A percentile compares a stretch with the other conserved stretches of the same genome.
These are phyloP conservation scores for Polypedilum vanderplanki DNA, from an alignment of 1,140 invertebrate genomes.

Conservation along the genomic window DNA sequence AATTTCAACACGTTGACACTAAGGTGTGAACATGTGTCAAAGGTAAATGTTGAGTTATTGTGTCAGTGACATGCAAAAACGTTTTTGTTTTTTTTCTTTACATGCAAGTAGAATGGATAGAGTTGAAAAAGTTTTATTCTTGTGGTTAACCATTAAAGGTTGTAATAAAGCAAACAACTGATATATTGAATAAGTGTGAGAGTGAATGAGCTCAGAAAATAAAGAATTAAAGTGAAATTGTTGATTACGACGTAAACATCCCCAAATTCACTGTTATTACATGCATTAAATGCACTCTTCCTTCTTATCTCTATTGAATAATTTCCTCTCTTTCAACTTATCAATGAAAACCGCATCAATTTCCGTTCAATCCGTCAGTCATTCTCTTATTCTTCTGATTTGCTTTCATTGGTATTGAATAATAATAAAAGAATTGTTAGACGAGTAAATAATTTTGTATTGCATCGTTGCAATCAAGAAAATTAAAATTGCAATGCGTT, in stretches of 20 bases:
- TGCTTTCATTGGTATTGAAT: background rate
- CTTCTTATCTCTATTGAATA: background rate
- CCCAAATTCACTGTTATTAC: background rate
- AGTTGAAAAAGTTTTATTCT: background rate
- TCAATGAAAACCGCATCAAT: constrained; percentile 17
- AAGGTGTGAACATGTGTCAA: constrained; percentile 6
- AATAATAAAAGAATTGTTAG: background rate
- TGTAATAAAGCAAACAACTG: background rate
- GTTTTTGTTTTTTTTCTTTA: background rate
- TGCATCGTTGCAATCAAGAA: background rate
- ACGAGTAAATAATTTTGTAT: background rate
- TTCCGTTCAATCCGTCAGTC: background rate
- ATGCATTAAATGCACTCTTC: background rate
- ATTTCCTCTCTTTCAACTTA: background rate
- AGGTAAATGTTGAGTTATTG: background rate
- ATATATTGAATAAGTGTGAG: background rate
- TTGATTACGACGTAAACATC: background rate
- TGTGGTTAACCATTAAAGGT: background rate
- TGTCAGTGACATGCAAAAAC: constrained; percentile 8
- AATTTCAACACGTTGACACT: background rate
- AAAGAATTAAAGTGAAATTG: background rate
- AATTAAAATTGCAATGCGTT: background rate
- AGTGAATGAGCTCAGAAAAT: background rate
- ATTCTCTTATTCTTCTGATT: background rate
- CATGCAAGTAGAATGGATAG: background rate